Evolutionary conservation across 1,140 invertebrate species (phyloP).

Genomic region (Drosophila orena): DNA sequence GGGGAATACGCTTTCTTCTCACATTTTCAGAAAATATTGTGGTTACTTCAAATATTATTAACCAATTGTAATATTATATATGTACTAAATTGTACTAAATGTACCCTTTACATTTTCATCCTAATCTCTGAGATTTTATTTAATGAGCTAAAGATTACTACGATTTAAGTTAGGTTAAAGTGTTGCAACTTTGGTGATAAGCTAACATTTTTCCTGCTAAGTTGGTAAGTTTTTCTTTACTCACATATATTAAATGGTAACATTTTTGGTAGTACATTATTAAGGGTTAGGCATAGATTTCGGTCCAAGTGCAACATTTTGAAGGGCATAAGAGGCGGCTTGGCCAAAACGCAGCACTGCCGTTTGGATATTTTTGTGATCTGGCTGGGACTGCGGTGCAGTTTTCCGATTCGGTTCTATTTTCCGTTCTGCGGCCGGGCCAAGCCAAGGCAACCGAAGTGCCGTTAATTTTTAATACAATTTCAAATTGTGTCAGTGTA

Average conservation of each 20-base stretch:
- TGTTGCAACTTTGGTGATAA: too few species aligned
- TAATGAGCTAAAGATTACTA: too few species aligned
- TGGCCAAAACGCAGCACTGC: conserved; percentile 33
- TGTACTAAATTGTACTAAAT: too few species aligned
- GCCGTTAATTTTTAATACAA: conserved; percentile 84
- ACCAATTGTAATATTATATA: too few species aligned
- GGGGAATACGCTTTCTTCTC: conserved; percentile 1
- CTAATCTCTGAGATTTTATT: too few species aligned
- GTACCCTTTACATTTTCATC: too few species aligned
- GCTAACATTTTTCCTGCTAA: too few species aligned
- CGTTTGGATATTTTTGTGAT: conserved; percentile 36
- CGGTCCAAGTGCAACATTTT: not conserved
- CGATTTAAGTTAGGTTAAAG: too few species aligned
- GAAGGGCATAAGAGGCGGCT: conserved; percentile 17
- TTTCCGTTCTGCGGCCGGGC: conserved; percentile 30
- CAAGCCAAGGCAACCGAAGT: conserved; percentile 77
- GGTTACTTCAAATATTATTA: too few species aligned
- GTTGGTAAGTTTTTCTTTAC: too few species aligned
- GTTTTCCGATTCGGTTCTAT: conserved; percentile 22
- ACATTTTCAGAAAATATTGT: not conserved
- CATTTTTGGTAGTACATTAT: not conserved
- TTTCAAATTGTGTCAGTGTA: conserved; percentile 83
- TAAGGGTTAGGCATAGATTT: not conserved
- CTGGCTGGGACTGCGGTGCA: conserved; percentile 16
- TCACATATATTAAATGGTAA: too few species aligned